A percentile compares a stretch with the other conserved stretches of the same genome.
Conservation (phyloP, 2,888 invertebrate species). For the Frankliniella fusca region DNA sequence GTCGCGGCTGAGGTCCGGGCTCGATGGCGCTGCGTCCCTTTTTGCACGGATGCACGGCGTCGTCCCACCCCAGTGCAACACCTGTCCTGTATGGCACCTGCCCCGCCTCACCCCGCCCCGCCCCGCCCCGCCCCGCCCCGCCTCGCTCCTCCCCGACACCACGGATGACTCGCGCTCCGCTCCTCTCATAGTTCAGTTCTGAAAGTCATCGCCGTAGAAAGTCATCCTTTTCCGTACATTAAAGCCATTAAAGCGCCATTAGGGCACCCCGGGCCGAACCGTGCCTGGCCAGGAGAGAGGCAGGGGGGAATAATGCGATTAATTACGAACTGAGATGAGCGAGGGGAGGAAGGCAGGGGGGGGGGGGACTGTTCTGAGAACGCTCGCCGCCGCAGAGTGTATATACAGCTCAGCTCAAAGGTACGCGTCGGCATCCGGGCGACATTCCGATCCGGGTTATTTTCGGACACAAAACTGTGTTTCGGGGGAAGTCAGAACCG, state of each 20-base stretch:
- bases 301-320: neutral
- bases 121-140: neutral
- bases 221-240: neutral
- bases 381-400: neutral
- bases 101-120: neutral
- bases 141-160: neutral
- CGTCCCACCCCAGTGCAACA: too few relatives aligned
- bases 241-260: slow-evolving; percentile 4
- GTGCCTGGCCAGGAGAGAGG: too few relatives aligned
- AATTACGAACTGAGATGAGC: neutral
- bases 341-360: too few relatives aligned
- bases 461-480: neutral
- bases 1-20: too few relatives aligned
- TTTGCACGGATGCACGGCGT: too few relatives aligned
- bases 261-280: neutral
- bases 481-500: too few relatives aligned
- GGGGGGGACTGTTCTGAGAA: too few relatives aligned
- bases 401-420: neutral
- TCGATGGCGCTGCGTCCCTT: too few relatives aligned
- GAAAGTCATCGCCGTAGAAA: slow-evolving; percentile 14
- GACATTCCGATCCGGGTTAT: slow-evolving; percentile 6
- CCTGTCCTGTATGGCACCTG: too few relatives aligned
- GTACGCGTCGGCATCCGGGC: neutral
- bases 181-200: neutral
- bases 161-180: too few relatives aligned